Evolutionary conservation across 2,888 invertebrate genomes (phyloP), one percentile per base, ranked within the genome.

Genomic region (Pemphredon lugubris): DNA sequence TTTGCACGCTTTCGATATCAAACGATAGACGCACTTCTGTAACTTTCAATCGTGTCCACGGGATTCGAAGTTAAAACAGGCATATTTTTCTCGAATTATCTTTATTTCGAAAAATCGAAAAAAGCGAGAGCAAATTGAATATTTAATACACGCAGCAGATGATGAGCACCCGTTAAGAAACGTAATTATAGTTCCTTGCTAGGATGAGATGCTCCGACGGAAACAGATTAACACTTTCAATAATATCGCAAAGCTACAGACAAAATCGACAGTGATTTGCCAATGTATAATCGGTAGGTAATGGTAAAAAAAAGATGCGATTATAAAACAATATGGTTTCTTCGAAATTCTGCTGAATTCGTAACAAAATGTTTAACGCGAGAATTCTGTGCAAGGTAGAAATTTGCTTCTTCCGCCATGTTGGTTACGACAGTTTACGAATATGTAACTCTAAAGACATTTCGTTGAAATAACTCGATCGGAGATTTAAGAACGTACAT

Each of bases 341-440:
- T n/a, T n/a, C n/a, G n/a, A n/a, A 26, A 5, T 26, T 26, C 26
- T 26, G 7, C 7, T 26, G 26, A 5, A 26, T 5, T 5, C 4
- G 7, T 7, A 26, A 7, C n/a, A 26, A 26, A 26, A 7, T 26
- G 26, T 5, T 26, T 26, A 26, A 26, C 26, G 26, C 26, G 7
- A 7, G 7, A 26, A 5, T 3, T 26, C 45, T 60, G 44, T 37
- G 40, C 51, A 44, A 48, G 58, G 39, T 58, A 60, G 66, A 65
- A 57, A 72, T 72, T 37, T 61, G 58, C 48, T 53, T 72, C 58
- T 39, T 57, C 66, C 73, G 73, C 73, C 73, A 73, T 73, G 58
- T 72, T 73, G 57, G 59, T 64, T 70, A 58, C 55, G n/a, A n/a
- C n/a, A n/a, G n/a, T n/a, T n/a, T n/a, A n/a, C n/a, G n/a, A n/a